Evolutionary conservation across 2,888 invertebrate genomes (phyloP).

Genomic region (Tenthredo notha): DNA sequence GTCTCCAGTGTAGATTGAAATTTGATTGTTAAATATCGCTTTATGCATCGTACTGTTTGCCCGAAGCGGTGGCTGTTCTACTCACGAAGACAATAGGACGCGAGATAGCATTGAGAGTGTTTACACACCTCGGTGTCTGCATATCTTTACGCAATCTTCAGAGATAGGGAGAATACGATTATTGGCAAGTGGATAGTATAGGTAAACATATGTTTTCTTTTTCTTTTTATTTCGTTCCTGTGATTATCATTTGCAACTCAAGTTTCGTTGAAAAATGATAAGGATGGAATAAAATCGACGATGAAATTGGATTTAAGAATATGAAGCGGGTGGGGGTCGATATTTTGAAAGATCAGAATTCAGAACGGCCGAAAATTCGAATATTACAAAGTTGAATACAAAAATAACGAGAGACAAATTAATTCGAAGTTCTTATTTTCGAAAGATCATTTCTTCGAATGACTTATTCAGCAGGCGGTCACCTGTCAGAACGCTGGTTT

Average conservation of each 20-base stretch:
- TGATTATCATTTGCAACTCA: background rate
- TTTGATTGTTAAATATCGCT: conserved; percentile 70
- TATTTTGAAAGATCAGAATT: too few relatives aligned
- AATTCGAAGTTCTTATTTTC: too few relatives aligned
- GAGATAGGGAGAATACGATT: background rate
- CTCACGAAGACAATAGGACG: conserved; percentile 30
- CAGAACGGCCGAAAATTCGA: too few relatives aligned
- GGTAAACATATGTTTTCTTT: background rate
- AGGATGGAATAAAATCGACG: background rate
- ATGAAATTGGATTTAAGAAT: background rate
- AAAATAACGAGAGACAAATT: too few relatives aligned
- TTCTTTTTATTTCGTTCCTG: background rate
- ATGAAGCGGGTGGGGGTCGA: too few relatives aligned
- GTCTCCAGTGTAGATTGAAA: conserved; percentile 75
- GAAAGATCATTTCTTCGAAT: too few relatives aligned
- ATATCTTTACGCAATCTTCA: conserved; percentile 1
- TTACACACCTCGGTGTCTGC: conserved; percentile 24
- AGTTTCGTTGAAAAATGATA: background rate
- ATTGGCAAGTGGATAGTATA: background rate
- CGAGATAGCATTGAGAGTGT: conserved; percentile 48
- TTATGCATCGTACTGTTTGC: conserved; percentile 49
- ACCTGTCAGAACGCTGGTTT: too few relatives aligned
- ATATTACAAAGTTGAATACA: too few relatives aligned
- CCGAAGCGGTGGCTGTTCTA: conserved; percentile 10
- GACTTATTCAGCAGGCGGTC: too few relatives aligned